Evolutionary conservation across 2,888 invertebrate species (phyloP), one percentile per base, ranked within the genome.

Genomic region (Thymelicus sylvestris): DNA sequence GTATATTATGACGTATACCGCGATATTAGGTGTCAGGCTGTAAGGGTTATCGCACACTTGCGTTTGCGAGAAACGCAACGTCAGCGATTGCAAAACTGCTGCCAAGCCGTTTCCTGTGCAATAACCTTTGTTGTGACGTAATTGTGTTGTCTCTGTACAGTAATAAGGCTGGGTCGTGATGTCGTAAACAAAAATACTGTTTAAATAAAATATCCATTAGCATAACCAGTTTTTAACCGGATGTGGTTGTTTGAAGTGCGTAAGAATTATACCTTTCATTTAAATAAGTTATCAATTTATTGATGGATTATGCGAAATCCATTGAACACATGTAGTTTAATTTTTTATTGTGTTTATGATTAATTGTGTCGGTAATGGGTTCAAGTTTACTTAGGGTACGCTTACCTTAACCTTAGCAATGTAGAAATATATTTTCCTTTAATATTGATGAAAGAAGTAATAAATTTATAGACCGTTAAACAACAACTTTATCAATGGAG

Each of bases 11-110:
- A 59, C 74, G 75, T 74, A 72, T 71, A 74, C 72, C 63, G 74
- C 71, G 73, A 72, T 73, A 71, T 72, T 66, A 65, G 73, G 72
- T 69, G 74, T 73, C 72, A 67, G 67, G 73, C 67, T 73, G 72
- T 73, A 39, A 65, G 65, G 65, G 55, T 55, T 66, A 55, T 66
- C 41, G 55, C 24, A 44, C 65, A 41, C 55, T 66, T 66, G 55
- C 55, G 55, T 55, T 55, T 24, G 41, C 13, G 19, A 7, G 62
- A 62, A 47, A 24, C 47, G 50, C 50, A 19, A 52, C 50, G 50
- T 19, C 8, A 2, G 15, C 50, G 15, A 52, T 15, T 52, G 50
- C 50, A 6, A 50, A 52, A 52, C 19, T 52, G 19, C 15, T 8
- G 19, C 50, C 19, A 15, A 52, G 50, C 5, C 15, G 50, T 19